A percentile compares a stretch with the other conserved stretches of the same genome.
These are phyloP conservation scores for Pissodes strobi DNA, from an alignment of 1,140 invertebrate species.

Conservation along the genomic window DNA sequence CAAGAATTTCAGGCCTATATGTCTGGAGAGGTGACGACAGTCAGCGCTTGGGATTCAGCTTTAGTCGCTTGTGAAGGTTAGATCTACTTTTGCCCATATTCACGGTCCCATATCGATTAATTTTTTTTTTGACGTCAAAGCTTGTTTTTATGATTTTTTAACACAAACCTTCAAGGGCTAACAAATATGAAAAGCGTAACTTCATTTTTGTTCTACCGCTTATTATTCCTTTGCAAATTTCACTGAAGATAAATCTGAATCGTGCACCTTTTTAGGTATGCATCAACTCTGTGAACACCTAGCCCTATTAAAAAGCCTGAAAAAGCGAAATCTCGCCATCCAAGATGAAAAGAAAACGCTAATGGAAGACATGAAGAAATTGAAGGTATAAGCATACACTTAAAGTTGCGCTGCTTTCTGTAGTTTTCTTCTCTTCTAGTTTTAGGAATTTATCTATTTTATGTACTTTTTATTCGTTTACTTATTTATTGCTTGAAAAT, in stretches of 20 bases:
- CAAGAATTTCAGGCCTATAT: constrained; percentile 95
- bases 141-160: too few relatives aligned
- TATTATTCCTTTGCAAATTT: too few relatives aligned
- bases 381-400: constrained; percentile 61
- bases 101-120: too few relatives aligned
- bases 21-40: constrained; percentile 83
- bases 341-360: constrained; percentile 63
- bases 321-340: constrained; percentile 63
- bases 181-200: too few relatives aligned
- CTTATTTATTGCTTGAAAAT: too few relatives aligned
- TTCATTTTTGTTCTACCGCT: too few relatives aligned
- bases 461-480: constrained; percentile 22
- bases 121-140: too few relatives aligned
- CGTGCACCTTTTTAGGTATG: constrained; percentile 58
- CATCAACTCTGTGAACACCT: constrained; percentile 74
- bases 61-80: constrained; percentile 74
- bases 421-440: constrained; percentile 7
- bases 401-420: not conserved
- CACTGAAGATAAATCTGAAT: too few relatives aligned
- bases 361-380: constrained; percentile 68
- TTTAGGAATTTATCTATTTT: constrained; percentile 5
- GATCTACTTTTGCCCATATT: too few relatives aligned
- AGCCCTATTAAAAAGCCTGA: constrained; percentile 67
- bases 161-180: too few relatives aligned
- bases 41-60: constrained; percentile 75